phyloP scores from a whole-genome alignment of 2,797 vertebrate genomes.

The Glossophaga mutica region DNA sequence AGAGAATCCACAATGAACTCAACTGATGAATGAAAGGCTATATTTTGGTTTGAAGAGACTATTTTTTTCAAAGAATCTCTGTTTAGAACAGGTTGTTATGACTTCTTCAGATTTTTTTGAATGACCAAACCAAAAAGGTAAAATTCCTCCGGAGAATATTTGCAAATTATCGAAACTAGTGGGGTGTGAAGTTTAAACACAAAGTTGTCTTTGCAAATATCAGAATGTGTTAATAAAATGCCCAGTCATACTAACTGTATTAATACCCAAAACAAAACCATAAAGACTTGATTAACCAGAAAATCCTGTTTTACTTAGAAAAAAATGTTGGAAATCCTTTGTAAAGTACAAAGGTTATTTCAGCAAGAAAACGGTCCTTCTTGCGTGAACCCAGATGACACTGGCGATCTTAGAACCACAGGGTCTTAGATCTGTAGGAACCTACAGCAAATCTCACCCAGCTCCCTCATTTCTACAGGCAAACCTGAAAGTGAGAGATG shows the following conservation, averaged over 20 bases:
- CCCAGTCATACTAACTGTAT: conserved; percentile 14
- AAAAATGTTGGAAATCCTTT: background rate
- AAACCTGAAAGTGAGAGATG: background rate
- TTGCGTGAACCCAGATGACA: background rate
- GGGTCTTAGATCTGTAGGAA: background rate
- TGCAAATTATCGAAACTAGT: conserved; percentile 59
- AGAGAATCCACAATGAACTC: background rate
- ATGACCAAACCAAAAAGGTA: background rate
- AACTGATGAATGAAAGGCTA: background rate
- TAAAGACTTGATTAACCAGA: conserved; percentile 1
- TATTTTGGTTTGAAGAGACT: background rate
- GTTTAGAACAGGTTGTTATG: background rate
- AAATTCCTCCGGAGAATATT: conserved; percentile 61
- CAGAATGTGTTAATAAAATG: conserved; percentile 56
- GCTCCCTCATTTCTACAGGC: background rate
- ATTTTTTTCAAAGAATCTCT: conserved; percentile 58
- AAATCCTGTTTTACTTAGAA: background rate
- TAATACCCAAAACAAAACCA: conserved; percentile 56
- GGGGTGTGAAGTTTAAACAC: conserved; percentile 59
- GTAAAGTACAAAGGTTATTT: conserved; percentile 11
- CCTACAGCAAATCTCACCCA: background rate
- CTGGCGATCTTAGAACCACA: background rate
- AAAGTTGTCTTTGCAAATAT: conserved; percentile 46
- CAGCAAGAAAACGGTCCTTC: background rate
- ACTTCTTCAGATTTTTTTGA: background rate